Evolutionary conservation across 2,797 vertebrate species (phyloP), one percentile per base, ranked within the genome.

Genomic region (Rhinophrynus dorsalis): DNA sequence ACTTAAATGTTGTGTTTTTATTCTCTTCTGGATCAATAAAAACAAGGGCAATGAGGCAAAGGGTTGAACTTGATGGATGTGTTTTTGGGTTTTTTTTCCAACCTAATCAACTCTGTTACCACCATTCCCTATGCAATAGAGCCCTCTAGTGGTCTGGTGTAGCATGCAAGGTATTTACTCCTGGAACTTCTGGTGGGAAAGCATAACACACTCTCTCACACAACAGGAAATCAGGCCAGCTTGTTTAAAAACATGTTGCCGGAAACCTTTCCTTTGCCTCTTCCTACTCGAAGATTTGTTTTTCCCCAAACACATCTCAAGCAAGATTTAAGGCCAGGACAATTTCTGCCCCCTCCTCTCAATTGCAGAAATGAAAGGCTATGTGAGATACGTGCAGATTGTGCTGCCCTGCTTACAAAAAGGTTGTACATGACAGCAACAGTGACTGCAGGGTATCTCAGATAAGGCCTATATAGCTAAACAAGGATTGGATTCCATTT

Each of bases 161-260:
- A 33, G 32, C 2, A 23, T 17, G 24, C 37, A 37, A 23, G 17
- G 47, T 29, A 29, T 44, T 6, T 44, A 8, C 3, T 13, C 40
- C 7, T 40, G 44, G 45, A 50, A 50, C 58, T 38, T 21, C 18
- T 26, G 61, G 52, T 72, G 68, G 60, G 68, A 72, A 72, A 29
- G n/a, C 24, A 58, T 6, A 15, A 23, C 32, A 26, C 32, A 21
- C n/a, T 38, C 40, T 50, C 45, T 48, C 9, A 12, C 60, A 64
- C 68, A 72, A 72, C 68, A 72, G 68, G 68, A 72, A 65, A 65
- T 58, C 60, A 65, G 52, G 47, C 60, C 60, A 58, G 40, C 68
- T 58, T 64, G 68, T 72, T 64, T 72, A 58, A 72, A 72, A 72
- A 72, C 60, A 72, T 51, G 54, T 72, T 51, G 44, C 59, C 60